phyloP scores from a whole-genome alignment of 64 coral and sea anemone species.

The Porites australiensis region DNA sequence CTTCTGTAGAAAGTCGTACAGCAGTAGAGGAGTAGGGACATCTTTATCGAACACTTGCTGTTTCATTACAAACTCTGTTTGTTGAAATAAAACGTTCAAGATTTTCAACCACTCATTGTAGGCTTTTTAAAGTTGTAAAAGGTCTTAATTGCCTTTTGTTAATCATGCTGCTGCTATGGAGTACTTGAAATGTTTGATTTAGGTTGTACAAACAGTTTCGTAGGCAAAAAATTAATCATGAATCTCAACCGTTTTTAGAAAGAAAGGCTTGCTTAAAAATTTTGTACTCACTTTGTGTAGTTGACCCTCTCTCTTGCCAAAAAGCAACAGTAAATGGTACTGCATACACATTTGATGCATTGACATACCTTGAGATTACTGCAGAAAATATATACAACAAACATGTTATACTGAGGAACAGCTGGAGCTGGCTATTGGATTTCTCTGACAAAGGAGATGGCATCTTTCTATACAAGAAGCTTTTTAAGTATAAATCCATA shows the following conservation, averaged over 20 bases:
- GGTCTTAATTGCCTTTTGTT: too few species aligned
- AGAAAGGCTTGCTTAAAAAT: too few species aligned
- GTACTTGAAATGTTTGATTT: too few species aligned
- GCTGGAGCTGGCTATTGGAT: too few species aligned
- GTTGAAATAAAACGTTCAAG: neutral
- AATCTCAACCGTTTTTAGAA: too few species aligned
- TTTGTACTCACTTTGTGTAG: slow-evolving; percentile 23
- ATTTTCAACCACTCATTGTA: neutral
- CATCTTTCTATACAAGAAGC: too few species aligned
- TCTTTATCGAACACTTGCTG: slow-evolving; percentile 52
- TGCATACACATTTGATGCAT: slow-evolving; percentile 51
- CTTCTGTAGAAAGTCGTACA: slow-evolving; percentile 50
- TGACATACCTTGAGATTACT: slow-evolving; percentile 74
- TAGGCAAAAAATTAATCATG: too few species aligned
- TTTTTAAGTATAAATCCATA: too few species aligned
- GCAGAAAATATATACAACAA: neutral
- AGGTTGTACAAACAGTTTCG: too few species aligned
- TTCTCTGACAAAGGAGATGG: too few species aligned
- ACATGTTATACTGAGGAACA: neutral
- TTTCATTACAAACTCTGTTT: slow-evolving; percentile 57
- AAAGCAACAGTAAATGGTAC: slow-evolving; percentile 71
- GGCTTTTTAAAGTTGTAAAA: neutral
- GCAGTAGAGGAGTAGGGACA: slow-evolving; percentile 28
- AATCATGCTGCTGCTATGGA: too few species aligned
- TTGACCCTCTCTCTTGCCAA: slow-evolving; percentile 66